Evolutionary conservation across 2,888 invertebrate genomes (phyloP).

Genomic region (Aphodius sticticus): DNA sequence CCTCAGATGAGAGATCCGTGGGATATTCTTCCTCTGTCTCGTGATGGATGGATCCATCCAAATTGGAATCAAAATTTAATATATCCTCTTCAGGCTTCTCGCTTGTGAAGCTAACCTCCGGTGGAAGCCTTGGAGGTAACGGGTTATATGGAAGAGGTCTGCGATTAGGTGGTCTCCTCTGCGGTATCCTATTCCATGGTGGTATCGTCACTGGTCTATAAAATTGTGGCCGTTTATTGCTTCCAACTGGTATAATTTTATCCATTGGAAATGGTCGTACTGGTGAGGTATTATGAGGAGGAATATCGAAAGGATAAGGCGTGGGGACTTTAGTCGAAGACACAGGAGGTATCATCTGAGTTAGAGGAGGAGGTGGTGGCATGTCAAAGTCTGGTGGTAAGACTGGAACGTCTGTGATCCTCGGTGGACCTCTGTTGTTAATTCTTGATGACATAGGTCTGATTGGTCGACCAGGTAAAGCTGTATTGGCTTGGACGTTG

Average conservation of each 20-base stretch:
- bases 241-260: constrained; percentile 64
- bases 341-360: constrained; percentile 61
- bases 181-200: constrained; percentile 71
- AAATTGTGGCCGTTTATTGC: constrained; percentile 62
- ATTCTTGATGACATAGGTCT: constrained; percentile 80
- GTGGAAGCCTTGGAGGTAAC: constrained; percentile 51
- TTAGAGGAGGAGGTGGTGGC: constrained; percentile 60
- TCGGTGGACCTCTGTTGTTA: constrained; percentile 89
- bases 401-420: constrained; percentile 80
- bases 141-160: constrained; percentile 71
- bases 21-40: constrained; percentile 27
- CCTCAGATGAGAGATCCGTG: constrained; percentile 23
- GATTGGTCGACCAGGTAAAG: constrained; percentile 63
- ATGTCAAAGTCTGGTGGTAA: constrained; percentile 73
- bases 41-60: constrained; percentile 41
- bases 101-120: constrained; percentile 53
- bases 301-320: constrained; percentile 81
- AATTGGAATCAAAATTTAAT: constrained; percentile 55
- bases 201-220: constrained; percentile 66
- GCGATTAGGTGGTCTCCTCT: constrained; percentile 64
- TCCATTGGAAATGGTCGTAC: constrained; percentile 45
- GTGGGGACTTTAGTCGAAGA: constrained; percentile 66
- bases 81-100: constrained; percentile 56
- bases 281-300: constrained; percentile 66
- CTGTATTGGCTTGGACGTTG: constrained; percentile 82